phyloP scores from a whole-genome alignment of 2,888 invertebrate species.

The Buathra laborator region DNA sequence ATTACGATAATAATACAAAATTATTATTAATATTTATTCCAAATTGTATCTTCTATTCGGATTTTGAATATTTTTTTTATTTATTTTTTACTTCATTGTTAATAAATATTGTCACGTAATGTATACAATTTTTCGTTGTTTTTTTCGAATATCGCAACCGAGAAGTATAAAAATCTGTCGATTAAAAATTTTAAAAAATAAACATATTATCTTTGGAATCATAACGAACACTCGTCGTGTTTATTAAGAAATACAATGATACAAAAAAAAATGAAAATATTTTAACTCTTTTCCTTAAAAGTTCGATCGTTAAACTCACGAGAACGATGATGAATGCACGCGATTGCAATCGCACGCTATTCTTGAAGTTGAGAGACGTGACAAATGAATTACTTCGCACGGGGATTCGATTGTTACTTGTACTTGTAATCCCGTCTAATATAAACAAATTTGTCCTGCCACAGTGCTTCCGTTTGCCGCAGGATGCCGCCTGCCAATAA shows the following conservation, averaged over 20 bases:
- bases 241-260: too few relatives aligned
- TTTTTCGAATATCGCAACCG: neutral
- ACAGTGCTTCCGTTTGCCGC: neutral
- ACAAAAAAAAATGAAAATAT: neutral
- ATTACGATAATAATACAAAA: too few relatives aligned
- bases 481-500: constrained; percentile 67
- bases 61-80: neutral
- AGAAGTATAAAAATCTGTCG: too few relatives aligned
- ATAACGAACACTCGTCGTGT: too few relatives aligned
- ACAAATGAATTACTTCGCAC: neutral
- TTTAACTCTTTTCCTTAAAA: neutral
- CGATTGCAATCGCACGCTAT: neutral
- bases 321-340: constrained; percentile 2
- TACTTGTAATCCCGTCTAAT: neutral
- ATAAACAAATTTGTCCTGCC: neutral
- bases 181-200: too few relatives aligned
- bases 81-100: too few relatives aligned
- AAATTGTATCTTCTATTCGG: neutral
- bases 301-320: neutral
- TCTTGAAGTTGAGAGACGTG: neutral
- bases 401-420: neutral
- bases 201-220: too few relatives aligned
- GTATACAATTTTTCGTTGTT: neutral
- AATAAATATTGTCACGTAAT: neutral
- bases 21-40: too few relatives aligned